Evolutionary conservation across 2,888 invertebrate genomes (phyloP).

Genomic region (Drosophila limbata): DNA sequence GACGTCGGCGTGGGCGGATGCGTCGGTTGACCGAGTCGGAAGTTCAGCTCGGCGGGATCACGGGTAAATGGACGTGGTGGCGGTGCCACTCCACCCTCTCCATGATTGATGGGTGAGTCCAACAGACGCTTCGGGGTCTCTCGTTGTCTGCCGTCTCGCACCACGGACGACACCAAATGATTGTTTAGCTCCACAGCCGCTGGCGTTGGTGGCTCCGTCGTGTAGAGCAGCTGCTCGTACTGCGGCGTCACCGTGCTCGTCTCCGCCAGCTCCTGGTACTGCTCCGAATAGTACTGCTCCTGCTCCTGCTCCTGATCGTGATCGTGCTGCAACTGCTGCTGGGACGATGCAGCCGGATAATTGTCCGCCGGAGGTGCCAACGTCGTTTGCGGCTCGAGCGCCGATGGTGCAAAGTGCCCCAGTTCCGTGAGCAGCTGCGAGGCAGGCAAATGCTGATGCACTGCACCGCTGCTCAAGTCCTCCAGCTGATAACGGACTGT

Average conservation of each 20-base stretch:
- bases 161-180: constrained; percentile 42
- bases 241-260: constrained; percentile 41
- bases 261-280: constrained; percentile 52
- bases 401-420: constrained; percentile 47
- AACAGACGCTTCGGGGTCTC: constrained; percentile 85
- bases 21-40: constrained; percentile 63
- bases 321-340: constrained; percentile 58
- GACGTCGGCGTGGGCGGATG: constrained; percentile 82
- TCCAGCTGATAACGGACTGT: constrained; percentile 76
- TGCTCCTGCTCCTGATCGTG: constrained; percentile 43
- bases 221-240: constrained; percentile 45
- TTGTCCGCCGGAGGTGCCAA: constrained; percentile 66
- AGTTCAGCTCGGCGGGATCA: constrained; percentile 79
- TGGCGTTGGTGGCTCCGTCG: constrained; percentile 42
- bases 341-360: constrained; percentile 77
- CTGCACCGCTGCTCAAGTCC: constrained; percentile 66
- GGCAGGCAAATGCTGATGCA: constrained; percentile 77
- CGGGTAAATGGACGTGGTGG: constrained; percentile 86
- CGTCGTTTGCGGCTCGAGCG: constrained; percentile 50
- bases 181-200: constrained; percentile 63
- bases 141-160: constrained; percentile 61
- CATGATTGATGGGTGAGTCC: constrained; percentile 87
- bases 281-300: constrained; percentile 54
- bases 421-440: constrained; percentile 81
- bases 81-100: constrained; percentile 13